Evolutionary conservation across 2,888 invertebrate genomes (phyloP).

Genomic region (Dryadula phaetusa): DNA sequence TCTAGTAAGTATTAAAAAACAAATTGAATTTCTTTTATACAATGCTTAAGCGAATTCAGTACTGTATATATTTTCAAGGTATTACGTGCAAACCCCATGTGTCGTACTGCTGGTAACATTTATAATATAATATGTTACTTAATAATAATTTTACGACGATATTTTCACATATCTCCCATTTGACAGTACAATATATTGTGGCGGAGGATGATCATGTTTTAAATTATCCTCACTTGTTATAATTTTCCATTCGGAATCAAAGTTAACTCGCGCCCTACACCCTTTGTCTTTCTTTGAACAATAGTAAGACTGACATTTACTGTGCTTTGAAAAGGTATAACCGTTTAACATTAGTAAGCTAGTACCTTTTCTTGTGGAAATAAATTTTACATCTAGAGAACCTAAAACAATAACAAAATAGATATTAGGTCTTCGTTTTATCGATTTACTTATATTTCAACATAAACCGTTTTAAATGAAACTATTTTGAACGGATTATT

Average conservation of each 20-base stretch:
- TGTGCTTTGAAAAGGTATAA: conserved; percentile 52
- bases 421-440: no score
- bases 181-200: conserved; percentile 41
- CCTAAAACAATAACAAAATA: conserved; percentile 4
- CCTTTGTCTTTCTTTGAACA: conserved; percentile 53
- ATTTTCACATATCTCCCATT: conserved; percentile 15
- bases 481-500: no score
- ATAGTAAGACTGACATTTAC: conserved; percentile 46
- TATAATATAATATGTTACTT: no score
- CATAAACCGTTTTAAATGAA: no score
- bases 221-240: conserved; percentile 17
- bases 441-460: no score
- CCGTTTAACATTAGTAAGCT: conserved; percentile 50
- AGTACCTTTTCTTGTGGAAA: conserved; percentile 47
- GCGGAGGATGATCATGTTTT: conserved; percentile 47
- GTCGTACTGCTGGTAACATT: no score
- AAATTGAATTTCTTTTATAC: no score
- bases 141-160: background rate
- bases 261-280: conserved; percentile 51
- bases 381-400: conserved; percentile 48
- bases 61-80: no score
- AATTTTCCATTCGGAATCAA: conserved; percentile 46
- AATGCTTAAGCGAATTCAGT: no score
- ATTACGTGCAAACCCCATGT: no score
- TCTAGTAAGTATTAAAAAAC: no score